Evolutionary conservation across 2,888 invertebrate genomes (phyloP).

Genomic region (Netelia melanura): DNA sequence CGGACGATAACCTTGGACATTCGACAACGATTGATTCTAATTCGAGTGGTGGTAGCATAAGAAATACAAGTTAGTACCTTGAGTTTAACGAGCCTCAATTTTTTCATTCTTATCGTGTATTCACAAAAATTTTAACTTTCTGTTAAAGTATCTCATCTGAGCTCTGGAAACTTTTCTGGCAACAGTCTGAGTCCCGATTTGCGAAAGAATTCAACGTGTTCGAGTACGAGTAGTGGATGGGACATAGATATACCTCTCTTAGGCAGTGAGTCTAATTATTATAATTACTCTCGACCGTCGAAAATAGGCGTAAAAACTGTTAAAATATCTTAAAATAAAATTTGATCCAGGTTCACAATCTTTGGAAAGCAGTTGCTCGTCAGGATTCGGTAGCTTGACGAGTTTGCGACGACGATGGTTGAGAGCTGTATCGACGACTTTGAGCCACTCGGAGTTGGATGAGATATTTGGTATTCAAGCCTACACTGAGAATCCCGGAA

Average conservation of each 20-base stretch:
- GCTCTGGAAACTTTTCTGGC: conserved; percentile 81
- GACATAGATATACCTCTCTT: conserved; percentile 78
- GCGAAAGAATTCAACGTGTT: conserved; percentile 81
- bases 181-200: conserved; percentile 75
- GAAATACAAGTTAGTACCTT: conserved; percentile 75
- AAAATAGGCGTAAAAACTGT: neutral
- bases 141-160: conserved; percentile 77
- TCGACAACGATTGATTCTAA: conserved; percentile 76
- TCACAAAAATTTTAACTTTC: no score
- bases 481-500: conserved; percentile 72
- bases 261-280: conserved; percentile 77
- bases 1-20: conserved; percentile 78
- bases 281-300: neutral
- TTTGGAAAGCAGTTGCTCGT: conserved; percentile 79
- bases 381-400: conserved; percentile 85
- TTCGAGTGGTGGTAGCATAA: conserved; percentile 76
- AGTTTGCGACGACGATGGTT: conserved; percentile 87
- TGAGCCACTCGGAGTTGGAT: conserved; percentile 84
- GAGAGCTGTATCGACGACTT: conserved; percentile 86
- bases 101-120: no score
- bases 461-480: conserved; percentile 79
- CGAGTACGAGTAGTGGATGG: conserved; percentile 82
- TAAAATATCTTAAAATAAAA: conserved; percentile 15
- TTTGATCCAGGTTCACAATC: conserved; percentile 79
- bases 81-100: no score